These are phyloP conservation scores for Subacronicta megacephala DNA, from an alignment of 2,888 invertebrate genomes.

Conservation along the genomic window DNA sequence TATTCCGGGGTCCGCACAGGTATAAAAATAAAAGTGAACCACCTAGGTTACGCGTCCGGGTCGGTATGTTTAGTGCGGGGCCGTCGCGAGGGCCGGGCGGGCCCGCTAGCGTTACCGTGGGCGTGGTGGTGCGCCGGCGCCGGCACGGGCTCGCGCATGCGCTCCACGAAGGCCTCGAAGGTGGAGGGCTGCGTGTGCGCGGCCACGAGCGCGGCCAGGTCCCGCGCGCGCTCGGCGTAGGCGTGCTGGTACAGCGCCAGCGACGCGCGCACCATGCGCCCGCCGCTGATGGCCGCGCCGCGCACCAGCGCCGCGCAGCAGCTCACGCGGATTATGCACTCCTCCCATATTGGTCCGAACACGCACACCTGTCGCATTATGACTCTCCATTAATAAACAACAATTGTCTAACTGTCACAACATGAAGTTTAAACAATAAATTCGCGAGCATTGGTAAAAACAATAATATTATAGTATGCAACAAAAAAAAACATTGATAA, in stretches of 20 bases:
- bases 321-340: constrained; percentile 91
- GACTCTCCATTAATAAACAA: no score
- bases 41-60: constrained; percentile 36
- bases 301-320: constrained; percentile 94
- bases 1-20: constrained; percentile 2
- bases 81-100: constrained; percentile 33
- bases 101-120: constrained; percentile 34
- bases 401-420: no score
- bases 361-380: constrained; percentile 91
- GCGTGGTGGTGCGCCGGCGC: constrained; percentile 28
- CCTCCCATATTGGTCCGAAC: constrained; percentile 98
- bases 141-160: constrained; percentile 76
- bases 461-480: no score
- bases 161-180: constrained; percentile 94
- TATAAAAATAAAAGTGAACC: constrained; percentile 28
- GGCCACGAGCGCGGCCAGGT: constrained; percentile 95
- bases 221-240: constrained; percentile 96
- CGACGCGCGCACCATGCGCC: constrained; percentile 96
- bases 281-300: constrained; percentile 97
- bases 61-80: constrained; percentile 29
- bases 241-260: constrained; percentile 97
- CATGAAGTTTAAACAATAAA: no score
- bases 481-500: no score
- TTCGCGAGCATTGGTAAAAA: no score
- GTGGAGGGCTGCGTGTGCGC: constrained; percentile 96